These are phyloP conservation scores for Amiota mariae DNA, from an alignment of 2,888 invertebrate species.

Conservation along the genomic window DNA sequence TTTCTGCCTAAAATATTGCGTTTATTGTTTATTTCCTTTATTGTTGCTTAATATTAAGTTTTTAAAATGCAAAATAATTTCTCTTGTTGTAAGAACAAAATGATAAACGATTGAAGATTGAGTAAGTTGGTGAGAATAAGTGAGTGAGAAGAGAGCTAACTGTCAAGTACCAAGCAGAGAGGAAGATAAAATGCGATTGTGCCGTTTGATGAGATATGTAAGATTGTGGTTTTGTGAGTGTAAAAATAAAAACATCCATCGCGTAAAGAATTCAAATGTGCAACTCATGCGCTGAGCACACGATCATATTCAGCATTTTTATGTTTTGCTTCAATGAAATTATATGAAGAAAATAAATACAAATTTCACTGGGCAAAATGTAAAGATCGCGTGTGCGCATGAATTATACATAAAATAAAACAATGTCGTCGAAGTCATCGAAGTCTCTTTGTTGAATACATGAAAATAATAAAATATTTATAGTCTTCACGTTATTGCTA, in stretches of 20 bases:
- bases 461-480: neutral
- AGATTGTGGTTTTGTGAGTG: constrained; percentile 34
- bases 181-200: too few relatives aligned
- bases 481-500: neutral
- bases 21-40: constrained; percentile 42
- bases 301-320: constrained; percentile 64
- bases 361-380: constrained; percentile 61
- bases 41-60: constrained; percentile 45
- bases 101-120: neutral
- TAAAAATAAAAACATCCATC: neutral
- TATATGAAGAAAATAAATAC: neutral
- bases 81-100: constrained; percentile 39
- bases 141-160: neutral
- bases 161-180: neutral
- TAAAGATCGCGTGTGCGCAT: constrained; percentile 39
- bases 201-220: neutral
- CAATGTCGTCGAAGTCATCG: constrained; percentile 51
- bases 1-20: constrained; percentile 40
- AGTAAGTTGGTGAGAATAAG: neutral
- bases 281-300: constrained; percentile 44
- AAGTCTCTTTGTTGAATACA: constrained; percentile 46
- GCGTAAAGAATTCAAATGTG: constrained; percentile 38
- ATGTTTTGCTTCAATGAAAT: constrained; percentile 63
- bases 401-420: constrained; percentile 47
- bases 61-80: constrained; percentile 34